phyloP scores from a whole-genome alignment of 2,797 vertebrate species.

The Sebastes hubbsi region DNA sequence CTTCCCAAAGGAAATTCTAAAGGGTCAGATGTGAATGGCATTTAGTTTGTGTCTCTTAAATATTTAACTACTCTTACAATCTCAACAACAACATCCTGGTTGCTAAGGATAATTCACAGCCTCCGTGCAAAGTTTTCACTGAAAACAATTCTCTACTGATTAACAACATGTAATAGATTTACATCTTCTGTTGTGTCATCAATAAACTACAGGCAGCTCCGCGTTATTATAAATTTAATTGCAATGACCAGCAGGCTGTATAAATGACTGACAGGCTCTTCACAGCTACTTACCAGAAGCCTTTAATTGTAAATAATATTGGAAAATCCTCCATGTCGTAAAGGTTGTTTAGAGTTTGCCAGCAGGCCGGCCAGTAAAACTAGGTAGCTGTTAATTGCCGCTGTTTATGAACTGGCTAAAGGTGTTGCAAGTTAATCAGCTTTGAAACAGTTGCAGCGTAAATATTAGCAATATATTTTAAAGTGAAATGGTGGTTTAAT shows the following conservation, averaged over 20 bases:
- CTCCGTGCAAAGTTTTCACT: not conserved
- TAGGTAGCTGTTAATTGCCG: not conserved
- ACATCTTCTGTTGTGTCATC: not conserved
- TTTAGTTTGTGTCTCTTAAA: not conserved
- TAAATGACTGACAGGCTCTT: slow-evolving; percentile 5
- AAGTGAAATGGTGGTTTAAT: not conserved
- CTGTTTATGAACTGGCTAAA: slow-evolving; percentile 9
- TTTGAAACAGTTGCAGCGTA: not conserved
- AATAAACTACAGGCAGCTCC: slow-evolving; percentile 29
- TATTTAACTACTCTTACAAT: not conserved
- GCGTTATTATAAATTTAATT: slow-evolving; percentile 13
- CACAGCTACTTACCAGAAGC: not conserved
- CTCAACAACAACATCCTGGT: not conserved
- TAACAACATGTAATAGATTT: not conserved
- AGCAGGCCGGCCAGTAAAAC: not conserved
- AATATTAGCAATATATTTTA: not conserved
- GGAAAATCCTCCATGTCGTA: not conserved
- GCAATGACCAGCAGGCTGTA: slow-evolving; percentile 29
- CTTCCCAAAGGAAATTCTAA: not conserved
- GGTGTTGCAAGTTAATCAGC: slow-evolving; percentile 2
- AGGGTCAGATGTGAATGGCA: not conserved
- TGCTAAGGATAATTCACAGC: not conserved
- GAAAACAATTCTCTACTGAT: not conserved
- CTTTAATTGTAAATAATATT: slow-evolving; percentile 13
- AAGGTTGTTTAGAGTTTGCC: slow-evolving; percentile 20